Conservation (phyloP, 2,113 vertebrate genomes). For the Balaenoptera acutorostrata region DNA sequence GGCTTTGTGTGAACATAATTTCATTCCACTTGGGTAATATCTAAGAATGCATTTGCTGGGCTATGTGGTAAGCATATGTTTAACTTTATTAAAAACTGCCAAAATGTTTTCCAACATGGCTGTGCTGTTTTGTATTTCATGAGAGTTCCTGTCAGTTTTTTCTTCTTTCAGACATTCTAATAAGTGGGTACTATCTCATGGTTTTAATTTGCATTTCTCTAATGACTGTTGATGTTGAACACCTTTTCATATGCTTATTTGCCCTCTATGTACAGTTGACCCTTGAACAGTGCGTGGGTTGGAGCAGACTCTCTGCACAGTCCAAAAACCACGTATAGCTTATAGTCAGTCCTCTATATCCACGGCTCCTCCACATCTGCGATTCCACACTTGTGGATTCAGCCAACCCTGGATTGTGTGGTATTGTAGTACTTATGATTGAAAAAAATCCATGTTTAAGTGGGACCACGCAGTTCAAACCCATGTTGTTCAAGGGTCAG, state of each 20-base stretch:
- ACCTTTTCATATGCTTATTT: neutral
- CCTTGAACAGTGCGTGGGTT: neutral
- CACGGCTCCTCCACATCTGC: neutral
- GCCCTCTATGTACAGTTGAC: neutral
- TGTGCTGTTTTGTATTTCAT: neutral
- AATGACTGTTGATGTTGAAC: neutral
- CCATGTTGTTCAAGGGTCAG: neutral
- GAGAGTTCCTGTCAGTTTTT: neutral
- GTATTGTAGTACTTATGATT: neutral
- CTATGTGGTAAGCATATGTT: neutral
- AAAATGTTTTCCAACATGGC: neutral
- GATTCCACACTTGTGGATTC: neutral
- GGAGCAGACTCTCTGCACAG: rapidly evolving
- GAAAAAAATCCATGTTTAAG: neutral
- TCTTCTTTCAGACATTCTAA: neutral
- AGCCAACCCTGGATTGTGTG: neutral
- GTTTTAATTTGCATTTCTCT: neutral
- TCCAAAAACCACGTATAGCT: neutral
- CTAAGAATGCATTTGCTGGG: neutral
- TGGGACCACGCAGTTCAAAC: neutral
- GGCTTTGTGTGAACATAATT: neutral
- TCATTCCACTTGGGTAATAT: neutral
- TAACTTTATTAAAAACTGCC: neutral
- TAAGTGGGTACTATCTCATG: neutral
- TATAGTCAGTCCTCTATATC: neutral